phyloP scores from a whole-genome alignment of 1,140 invertebrate species.

The Colletes latitarsis region DNA sequence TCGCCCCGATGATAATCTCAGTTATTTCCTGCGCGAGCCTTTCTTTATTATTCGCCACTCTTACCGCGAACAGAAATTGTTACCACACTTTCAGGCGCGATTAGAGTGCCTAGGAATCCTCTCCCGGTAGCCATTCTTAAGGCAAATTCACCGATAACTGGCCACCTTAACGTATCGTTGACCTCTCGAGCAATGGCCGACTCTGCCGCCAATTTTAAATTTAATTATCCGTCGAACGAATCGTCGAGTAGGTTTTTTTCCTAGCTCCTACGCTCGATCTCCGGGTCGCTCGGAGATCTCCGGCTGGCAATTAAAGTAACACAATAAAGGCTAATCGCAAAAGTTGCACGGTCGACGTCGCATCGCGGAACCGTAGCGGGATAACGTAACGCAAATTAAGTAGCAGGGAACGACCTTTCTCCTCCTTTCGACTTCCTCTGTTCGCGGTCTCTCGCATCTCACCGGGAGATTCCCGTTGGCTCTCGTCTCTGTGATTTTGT shows the following conservation, averaged over 20 bases:
- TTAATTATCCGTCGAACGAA: background rate
- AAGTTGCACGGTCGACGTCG: background rate
- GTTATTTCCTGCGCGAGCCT: conserved; percentile 28
- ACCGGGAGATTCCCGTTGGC: conserved; percentile 57
- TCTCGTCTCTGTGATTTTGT: conserved; percentile 36
- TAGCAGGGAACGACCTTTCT: conserved; percentile 29
- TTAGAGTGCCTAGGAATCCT: background rate
- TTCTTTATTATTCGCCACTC: background rate
- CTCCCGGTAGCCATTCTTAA: background rate
- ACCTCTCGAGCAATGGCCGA: background rate
- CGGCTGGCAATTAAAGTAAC: conserved; percentile 8
- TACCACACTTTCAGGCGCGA: background rate
- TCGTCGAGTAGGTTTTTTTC: background rate
- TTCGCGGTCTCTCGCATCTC: conserved; percentile 11
- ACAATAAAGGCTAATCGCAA: conserved; percentile 27
- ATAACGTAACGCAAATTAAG: conserved; percentile 51
- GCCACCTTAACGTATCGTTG: no score
- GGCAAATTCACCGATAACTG: background rate
- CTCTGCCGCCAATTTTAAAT: no score
- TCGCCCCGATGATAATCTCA: background rate
- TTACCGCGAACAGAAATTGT: background rate
- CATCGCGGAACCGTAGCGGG: conserved; percentile 35
- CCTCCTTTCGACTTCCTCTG: conserved; percentile 39
- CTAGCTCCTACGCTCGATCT: background rate
- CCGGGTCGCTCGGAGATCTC: no score